phyloP scores from a whole-genome alignment of 2,797 vertebrate genomes.

The Lates japonicus region DNA sequence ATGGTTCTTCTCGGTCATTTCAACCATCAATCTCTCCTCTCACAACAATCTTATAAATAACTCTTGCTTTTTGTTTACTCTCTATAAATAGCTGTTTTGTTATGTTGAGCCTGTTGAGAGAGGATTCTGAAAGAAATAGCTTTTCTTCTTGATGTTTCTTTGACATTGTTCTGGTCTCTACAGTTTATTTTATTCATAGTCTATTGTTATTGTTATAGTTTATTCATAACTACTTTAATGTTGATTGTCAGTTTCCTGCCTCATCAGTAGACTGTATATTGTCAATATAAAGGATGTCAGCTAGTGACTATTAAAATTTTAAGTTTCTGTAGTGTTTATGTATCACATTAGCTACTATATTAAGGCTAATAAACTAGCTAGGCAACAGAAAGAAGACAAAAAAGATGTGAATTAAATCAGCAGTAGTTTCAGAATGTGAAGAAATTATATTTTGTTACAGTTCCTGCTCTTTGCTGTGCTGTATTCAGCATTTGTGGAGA shows the following conservation, averaged over 20 bases:
- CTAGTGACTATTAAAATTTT: neutral
- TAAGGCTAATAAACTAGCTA: neutral
- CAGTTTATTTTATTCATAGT: neutral
- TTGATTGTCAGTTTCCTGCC: neutral
- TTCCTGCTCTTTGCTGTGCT: neutral
- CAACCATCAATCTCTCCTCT: constrained; percentile 43
- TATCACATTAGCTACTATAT: neutral
- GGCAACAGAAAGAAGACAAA: neutral
- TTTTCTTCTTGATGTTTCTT: neutral
- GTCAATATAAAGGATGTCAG: neutral
- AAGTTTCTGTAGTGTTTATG: neutral
- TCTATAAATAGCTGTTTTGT: constrained; percentile 8
- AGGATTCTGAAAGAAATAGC: neutral
- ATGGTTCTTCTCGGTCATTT: constrained; percentile 62
- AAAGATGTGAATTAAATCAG: neutral
- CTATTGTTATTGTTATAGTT: no score
- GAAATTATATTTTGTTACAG: neutral
- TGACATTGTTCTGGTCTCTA: neutral
- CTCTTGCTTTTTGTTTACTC: constrained; percentile 13
- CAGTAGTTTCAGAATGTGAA: neutral
- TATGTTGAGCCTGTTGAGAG: constrained; percentile 11
- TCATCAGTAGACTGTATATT: neutral
- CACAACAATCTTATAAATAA: constrained; percentile 25
- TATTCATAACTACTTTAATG: no score
- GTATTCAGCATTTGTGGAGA: neutral